phyloP scores from a whole-genome alignment of 2,797 vertebrate species.

The Xiphorhynchus erythropygius region DNA sequence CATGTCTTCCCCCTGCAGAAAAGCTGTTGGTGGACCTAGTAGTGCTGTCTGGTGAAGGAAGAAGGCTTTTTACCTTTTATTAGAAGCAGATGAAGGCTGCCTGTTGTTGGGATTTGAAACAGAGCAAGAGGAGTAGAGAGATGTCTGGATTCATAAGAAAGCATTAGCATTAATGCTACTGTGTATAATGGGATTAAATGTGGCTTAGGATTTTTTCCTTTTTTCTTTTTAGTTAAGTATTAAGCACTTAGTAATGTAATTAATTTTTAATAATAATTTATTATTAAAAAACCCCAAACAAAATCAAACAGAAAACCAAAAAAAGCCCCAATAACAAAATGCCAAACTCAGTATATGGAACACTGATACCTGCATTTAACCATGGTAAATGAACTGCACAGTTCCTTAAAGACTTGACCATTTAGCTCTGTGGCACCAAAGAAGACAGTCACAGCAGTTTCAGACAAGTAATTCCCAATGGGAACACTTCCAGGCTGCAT shows the following conservation, averaged over 20 bases:
- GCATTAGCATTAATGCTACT: neutral
- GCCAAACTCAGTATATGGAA: neutral
- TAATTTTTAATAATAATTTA: neutral
- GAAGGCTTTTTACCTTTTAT: neutral
- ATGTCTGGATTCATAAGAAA: neutral
- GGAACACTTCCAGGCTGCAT: neutral
- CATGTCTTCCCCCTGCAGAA: neutral
- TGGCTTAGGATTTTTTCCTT: fast-evolving
- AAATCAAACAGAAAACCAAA: neutral
- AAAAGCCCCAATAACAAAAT: neutral
- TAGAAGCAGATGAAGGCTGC: neutral
- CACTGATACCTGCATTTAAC: neutral
- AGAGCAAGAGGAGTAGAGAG: neutral
- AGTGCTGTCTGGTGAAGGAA: neutral
- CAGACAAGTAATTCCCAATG: neutral
- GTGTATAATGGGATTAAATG: slow-evolving; percentile 22
- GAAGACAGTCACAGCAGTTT: neutral
- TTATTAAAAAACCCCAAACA: neutral
- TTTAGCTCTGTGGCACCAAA: neutral
- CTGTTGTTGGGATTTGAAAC: neutral
- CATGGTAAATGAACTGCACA: neutral
- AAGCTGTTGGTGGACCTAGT: neutral
- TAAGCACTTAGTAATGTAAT: neutral
- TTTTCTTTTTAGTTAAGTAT: neutral
- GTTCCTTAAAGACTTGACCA: neutral